Evolutionary conservation across 2,888 invertebrate genomes (phyloP).

Genomic region (Ypsolopha scabrella): DNA sequence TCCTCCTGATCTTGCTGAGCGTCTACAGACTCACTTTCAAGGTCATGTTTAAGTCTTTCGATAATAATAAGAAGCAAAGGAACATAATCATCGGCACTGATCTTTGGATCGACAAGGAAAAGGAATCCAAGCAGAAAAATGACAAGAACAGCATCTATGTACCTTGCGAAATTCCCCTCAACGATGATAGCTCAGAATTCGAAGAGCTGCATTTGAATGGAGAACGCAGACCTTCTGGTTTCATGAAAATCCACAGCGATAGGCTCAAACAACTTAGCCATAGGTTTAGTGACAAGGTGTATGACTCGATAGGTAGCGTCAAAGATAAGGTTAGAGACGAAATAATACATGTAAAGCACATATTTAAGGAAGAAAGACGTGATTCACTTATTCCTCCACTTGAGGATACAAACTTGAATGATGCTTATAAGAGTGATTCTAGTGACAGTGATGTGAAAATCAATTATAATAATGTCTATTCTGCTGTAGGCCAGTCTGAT

Average conservation of each 20-base stretch:
- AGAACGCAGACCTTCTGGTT: slow-evolving; percentile 16
- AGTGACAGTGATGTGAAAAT: slow-evolving; percentile 22
- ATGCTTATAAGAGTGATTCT: slow-evolving; percentile 32
- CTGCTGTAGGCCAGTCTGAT: slow-evolving; percentile 33
- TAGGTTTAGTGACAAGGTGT: slow-evolving; percentile 39
- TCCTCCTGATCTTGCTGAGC: slow-evolving; percentile 63
- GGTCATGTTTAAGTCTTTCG: slow-evolving; percentile 47
- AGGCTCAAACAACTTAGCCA: slow-evolving; percentile 38
- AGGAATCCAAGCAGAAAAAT: slow-evolving; percentile 11
- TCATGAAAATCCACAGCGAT: slow-evolving; percentile 29
- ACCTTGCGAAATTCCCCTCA: slow-evolving; percentile 50
- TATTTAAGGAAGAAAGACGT: slow-evolving; percentile 27
- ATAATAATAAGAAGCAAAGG: slow-evolving; percentile 23
- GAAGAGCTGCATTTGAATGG: slow-evolving; percentile 23
- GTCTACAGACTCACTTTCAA: slow-evolving; percentile 54
- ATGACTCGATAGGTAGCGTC: slow-evolving; percentile 42
- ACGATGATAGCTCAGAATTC: slow-evolving; percentile 34
- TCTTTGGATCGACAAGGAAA: slow-evolving; percentile 26
- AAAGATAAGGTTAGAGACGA: slow-evolving; percentile 34
- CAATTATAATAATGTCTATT: slow-evolving; percentile 19
- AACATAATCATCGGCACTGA: slow-evolving; percentile 26
- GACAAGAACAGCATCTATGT: slow-evolving; percentile 33
- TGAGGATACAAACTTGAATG: slow-evolving; percentile 22
- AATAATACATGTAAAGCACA: slow-evolving; percentile 30
- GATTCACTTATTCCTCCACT: slow-evolving; percentile 24